phyloP scores from a whole-genome alignment of 2,113 vertebrate species.

The Indicator indicator region DNA sequence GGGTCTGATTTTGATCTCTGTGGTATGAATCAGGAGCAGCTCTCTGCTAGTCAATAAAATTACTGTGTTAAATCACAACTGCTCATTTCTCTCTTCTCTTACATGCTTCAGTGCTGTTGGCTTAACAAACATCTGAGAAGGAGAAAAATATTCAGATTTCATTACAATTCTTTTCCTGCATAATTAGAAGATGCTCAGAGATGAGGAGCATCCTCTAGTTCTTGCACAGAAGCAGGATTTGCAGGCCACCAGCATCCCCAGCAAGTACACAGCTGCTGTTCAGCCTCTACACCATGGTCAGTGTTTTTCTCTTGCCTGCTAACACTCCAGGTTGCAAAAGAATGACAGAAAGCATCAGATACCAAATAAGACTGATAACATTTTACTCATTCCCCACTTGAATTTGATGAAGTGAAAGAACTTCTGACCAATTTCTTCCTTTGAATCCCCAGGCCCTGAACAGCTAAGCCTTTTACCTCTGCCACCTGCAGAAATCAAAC shows the following conservation, averaged over 20 bases:
- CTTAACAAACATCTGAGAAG: slow-evolving; percentile 13
- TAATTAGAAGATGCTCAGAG: background rate
- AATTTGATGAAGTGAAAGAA: slow-evolving; percentile 13
- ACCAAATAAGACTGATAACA: background rate
- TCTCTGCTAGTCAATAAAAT: slow-evolving; percentile 38
- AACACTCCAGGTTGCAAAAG: background rate
- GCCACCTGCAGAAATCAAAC: slow-evolving; percentile 46
- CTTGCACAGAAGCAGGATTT: too few relatives aligned
- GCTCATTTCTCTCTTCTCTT: background rate
- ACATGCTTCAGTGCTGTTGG: background rate
- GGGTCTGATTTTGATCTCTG: slow-evolving; percentile 47
- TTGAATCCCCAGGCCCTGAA: background rate
- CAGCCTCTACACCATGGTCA: background rate
- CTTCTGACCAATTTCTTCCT: slow-evolving; percentile 28
- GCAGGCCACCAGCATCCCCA: background rate
- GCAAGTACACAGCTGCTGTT: background rate
- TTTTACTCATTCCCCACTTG: background rate
- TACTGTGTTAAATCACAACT: slow-evolving; percentile 19
- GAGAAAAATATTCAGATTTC: slow-evolving; percentile 18
- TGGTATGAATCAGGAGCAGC: slow-evolving; percentile 41
- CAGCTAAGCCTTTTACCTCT: slow-evolving; percentile 5
- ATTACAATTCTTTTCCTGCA: background rate
- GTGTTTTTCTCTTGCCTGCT: background rate
- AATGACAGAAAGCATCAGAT: background rate
- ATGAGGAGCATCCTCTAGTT: too few relatives aligned